Conservation (phyloP, 1,140 invertebrate genomes). For the Drosophila parvula region DNA sequence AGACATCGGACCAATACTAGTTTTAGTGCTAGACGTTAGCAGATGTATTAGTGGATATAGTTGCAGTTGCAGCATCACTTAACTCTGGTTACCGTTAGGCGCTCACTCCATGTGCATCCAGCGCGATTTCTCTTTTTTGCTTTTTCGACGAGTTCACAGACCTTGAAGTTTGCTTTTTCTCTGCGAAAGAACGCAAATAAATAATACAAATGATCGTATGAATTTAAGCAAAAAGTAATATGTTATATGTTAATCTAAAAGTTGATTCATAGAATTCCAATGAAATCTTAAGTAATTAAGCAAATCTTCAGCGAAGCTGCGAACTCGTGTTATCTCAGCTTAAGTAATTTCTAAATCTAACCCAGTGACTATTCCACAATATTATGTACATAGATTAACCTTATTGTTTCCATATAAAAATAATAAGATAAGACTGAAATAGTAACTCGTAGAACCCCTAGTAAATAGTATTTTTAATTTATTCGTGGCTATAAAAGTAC, state of each 20-base stretch:
- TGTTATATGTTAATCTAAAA: neutral
- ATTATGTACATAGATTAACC: neutral
- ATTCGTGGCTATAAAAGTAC: neutral
- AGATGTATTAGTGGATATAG: slow-evolving; percentile 16
- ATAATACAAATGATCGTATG: neutral
- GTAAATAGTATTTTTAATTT: neutral
- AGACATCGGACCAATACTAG: slow-evolving; percentile 46
- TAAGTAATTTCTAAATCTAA: neutral
- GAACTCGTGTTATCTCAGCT: neutral
- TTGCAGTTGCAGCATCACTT: slow-evolving; percentile 48
- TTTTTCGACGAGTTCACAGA: slow-evolving; percentile 30
- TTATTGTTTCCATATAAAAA: neutral
- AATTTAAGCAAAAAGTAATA: neutral
- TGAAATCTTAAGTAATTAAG: neutral
- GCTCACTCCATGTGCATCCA: slow-evolving; percentile 20
- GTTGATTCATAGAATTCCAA: neutral
- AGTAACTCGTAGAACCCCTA: neutral
- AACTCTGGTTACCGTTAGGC: slow-evolving; percentile 36
- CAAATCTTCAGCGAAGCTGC: neutral
- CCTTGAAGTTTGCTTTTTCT: slow-evolving; percentile 14
- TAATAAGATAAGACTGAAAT: slow-evolving; percentile 1
- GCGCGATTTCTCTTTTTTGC: slow-evolving; percentile 39
- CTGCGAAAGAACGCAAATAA: neutral
- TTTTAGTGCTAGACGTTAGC: slow-evolving; percentile 27
- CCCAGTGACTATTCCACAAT: slow-evolving; percentile 7